Conservation (phyloP, 2,113 vertebrate genomes). For the Pholis gunnellus region DNA sequence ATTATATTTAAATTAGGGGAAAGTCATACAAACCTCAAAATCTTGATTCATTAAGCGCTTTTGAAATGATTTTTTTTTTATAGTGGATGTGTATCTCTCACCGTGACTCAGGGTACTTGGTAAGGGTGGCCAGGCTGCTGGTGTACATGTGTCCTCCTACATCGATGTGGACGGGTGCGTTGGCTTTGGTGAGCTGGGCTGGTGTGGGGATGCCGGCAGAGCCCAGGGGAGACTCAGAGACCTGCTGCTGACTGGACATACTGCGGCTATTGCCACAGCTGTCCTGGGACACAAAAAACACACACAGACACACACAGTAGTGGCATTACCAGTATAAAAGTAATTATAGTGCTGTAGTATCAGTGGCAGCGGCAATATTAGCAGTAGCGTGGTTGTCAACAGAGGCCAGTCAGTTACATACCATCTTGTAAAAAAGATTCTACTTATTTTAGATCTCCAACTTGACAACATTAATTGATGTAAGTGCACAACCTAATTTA, state of each 20-base stretch:
- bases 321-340: not conserved
- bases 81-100: slow-evolving; percentile 69
- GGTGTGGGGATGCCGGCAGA: slow-evolving; percentile 91
- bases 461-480: not conserved
- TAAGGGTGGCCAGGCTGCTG: slow-evolving; percentile 96
- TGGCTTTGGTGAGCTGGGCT: slow-evolving; percentile 94
- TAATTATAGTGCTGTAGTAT: not conserved
- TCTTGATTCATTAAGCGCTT: not conserved
- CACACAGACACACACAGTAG: not conserved
- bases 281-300: slow-evolving; percentile 81
- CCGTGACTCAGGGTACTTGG: slow-evolving; percentile 95
- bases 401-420: not conserved
- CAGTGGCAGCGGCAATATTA: not conserved
- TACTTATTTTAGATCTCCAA: not conserved
- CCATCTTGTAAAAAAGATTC: not conserved
- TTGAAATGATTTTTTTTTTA: not conserved
- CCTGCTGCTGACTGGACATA: slow-evolving; percentile 86
- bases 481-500: not conserved
- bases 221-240: slow-evolving; percentile 88
- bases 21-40: not conserved
- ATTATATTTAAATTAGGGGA: not conserved
- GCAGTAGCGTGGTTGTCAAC: slow-evolving; percentile 1
- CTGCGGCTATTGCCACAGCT: slow-evolving; percentile 84
- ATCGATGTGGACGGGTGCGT: slow-evolving; percentile 95
- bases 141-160: slow-evolving; percentile 98